Percentiles rank a stretch among this genome's conserved stretches.
These are phyloP conservation scores for Tinea trinotella DNA, from an alignment of 2,888 invertebrate genomes.

Conservation along the genomic window DNA sequence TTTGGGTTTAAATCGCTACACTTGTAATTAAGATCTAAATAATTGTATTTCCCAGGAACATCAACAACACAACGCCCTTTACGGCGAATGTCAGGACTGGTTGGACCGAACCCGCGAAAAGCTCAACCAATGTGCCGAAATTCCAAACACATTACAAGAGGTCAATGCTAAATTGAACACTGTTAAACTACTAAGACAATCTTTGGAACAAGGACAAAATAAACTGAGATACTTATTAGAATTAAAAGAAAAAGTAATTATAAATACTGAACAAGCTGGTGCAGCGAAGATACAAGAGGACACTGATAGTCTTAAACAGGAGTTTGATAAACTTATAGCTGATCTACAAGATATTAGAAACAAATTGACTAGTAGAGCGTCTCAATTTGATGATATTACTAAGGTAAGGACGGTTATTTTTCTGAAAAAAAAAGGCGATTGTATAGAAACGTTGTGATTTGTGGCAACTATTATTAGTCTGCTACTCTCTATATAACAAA, in stretches of 20 bases:
- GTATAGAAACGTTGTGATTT: too few relatives aligned
- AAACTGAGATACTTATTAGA: constrained; percentile 88
- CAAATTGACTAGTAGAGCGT: constrained; percentile 80
- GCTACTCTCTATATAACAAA: background rate
- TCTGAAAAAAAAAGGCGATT: too few relatives aligned
- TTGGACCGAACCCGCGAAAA: constrained; percentile 91
- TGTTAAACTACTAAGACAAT: constrained; percentile 90
- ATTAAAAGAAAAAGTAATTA: constrained; percentile 91
- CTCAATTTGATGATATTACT: constrained; percentile 89
- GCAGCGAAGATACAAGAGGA: constrained; percentile 93
- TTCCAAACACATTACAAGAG: constrained; percentile 85
- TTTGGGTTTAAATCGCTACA: too few relatives aligned
- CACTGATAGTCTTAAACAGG: constrained; percentile 88
- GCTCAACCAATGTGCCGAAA: constrained; percentile 83
- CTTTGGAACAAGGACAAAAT: constrained; percentile 91
- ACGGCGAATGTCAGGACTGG: constrained; percentile 95
- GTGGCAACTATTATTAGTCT: background rate
- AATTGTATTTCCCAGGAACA: constrained; percentile 77
- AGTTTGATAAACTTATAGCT: constrained; percentile 88
- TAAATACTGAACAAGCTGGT: constrained; percentile 92
- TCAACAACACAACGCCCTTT: constrained; percentile 92
- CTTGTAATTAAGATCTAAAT: too few relatives aligned
- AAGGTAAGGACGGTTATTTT: constrained; percentile 61
- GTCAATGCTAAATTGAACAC: constrained; percentile 89
- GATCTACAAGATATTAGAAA: constrained; percentile 87